Evolutionary conservation across 2,797 vertebrate species (phyloP), one percentile per base, ranked within the genome.

Genomic region (Hephaestus fuliginosus): DNA sequence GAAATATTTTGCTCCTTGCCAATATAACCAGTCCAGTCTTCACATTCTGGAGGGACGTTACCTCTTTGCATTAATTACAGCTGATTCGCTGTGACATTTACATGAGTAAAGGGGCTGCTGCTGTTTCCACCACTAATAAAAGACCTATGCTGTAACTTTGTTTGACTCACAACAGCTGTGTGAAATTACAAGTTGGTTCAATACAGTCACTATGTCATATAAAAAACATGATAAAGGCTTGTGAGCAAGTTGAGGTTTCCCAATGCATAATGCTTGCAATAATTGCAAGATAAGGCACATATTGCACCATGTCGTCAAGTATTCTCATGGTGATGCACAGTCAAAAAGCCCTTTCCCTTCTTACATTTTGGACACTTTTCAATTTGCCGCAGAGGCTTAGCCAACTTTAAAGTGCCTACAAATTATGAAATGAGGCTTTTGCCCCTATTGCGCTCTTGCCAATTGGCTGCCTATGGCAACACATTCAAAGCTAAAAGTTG

Each of bases 401-500:
- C 95, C 95, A 95, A 95, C 91, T 90, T 94, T 94, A 94, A 96
- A 96, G 94, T 94, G 92, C 90, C 90, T 93, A 94, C 93, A 95
- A 95, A 95, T 95, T 94, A 95, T 95, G 91, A 95, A 95, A 93
- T 90, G 87, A 93, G 91, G 93, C 89, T 94, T 94, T 95, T 93
- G 92, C 92, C 92, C 94, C 92, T 74, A 93, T 93, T 95, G 94
- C 92, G 78, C 84, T 88, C 85, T 85, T 95, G 95, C 96, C 96
- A 96, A 91, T 92, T 95, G 95, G 94, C 93, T 92, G 91, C 85
- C 86, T 90, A 94, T 94, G 91, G 93, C 91, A 93, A 93, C 93
- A 82, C 92, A 92, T 94, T 90, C 93, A 94, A 95, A 94, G 93
- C 90, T 88, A 93, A 95, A 95, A 93, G 91, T 94, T 95, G 90